Conservation (phyloP, 1,140 invertebrate species). For the Ceratina calcarata region DNA sequence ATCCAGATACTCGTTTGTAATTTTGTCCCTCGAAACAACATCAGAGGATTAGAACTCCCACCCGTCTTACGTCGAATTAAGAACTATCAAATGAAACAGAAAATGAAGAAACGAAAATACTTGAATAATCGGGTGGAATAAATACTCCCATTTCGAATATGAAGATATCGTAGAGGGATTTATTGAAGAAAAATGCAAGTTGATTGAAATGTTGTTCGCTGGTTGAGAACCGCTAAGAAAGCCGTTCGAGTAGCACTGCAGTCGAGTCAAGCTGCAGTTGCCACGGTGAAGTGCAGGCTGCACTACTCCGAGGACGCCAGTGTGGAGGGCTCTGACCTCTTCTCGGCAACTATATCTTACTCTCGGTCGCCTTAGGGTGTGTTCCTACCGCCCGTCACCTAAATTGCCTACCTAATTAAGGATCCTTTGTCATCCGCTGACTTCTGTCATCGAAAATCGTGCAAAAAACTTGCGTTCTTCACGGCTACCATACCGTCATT, state of each 20-base stretch:
- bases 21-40: too few species aligned
- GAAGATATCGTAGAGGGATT: neutral
- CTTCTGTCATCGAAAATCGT: slow-evolving; percentile 6
- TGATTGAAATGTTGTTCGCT: neutral
- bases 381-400: slow-evolving; percentile 40
- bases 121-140: neutral
- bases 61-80: too few species aligned
- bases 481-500: neutral
- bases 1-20: too few species aligned
- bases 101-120: neutral
- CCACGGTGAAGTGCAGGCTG: slow-evolving; percentile 58
- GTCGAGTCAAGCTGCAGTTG: slow-evolving; percentile 63
- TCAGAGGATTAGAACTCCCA: too few species aligned
- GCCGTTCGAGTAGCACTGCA: slow-evolving; percentile 52
- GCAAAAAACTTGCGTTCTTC: neutral
- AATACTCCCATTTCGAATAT: neutral
- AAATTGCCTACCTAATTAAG: slow-evolving; percentile 56
- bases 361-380: slow-evolving; percentile 61
- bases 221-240: slow-evolving; percentile 66
- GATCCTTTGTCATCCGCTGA: slow-evolving; percentile 35
- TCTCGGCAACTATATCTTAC: slow-evolving; percentile 47
- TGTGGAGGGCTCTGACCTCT: slow-evolving; percentile 71
- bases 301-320: slow-evolving; percentile 62
- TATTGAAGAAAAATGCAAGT: neutral
- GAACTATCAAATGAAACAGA: neutral